phyloP scores from a whole-genome alignment of 2,113 vertebrate species.

The Hystrix cristata region DNA sequence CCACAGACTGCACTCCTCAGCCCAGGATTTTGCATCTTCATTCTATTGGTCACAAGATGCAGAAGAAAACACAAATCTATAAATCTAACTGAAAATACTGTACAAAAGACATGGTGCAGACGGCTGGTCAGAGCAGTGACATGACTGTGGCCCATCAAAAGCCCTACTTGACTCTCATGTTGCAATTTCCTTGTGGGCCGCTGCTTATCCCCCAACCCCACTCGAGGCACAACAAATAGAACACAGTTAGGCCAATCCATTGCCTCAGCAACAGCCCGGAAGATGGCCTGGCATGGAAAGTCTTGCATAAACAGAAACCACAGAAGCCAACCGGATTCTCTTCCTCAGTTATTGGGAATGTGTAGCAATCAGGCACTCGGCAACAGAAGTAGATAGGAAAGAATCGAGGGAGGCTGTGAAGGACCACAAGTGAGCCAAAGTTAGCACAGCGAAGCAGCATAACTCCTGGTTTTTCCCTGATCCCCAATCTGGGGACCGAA shows the following conservation, averaged over 20 bases:
- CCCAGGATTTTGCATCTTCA: neutral
- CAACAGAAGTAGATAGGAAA: neutral
- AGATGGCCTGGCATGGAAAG: neutral
- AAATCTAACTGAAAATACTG: neutral
- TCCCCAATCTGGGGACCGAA: neutral
- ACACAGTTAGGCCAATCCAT: neutral
- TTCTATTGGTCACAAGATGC: neutral
- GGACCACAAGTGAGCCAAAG: neutral
- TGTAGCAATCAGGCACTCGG: neutral
- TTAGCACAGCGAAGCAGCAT: neutral
- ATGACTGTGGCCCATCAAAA: neutral
- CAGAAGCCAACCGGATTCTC: neutral
- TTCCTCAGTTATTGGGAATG: neutral
- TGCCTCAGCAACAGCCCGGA: neutral
- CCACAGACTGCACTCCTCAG: neutral
- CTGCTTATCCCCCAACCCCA: neutral
- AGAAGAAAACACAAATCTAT: neutral
- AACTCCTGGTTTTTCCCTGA: neutral
- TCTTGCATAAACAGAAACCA: neutral
- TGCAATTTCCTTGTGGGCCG: neutral
- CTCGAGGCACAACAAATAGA: neutral
- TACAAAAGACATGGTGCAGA: neutral
- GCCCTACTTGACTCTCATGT: neutral
- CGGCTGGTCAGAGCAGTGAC: neutral
- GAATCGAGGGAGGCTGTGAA: neutral